Evolutionary conservation across 2,113 vertebrate species (phyloP), one percentile per base, ranked within the genome.

Genomic region (Xiphias gladius): DNA sequence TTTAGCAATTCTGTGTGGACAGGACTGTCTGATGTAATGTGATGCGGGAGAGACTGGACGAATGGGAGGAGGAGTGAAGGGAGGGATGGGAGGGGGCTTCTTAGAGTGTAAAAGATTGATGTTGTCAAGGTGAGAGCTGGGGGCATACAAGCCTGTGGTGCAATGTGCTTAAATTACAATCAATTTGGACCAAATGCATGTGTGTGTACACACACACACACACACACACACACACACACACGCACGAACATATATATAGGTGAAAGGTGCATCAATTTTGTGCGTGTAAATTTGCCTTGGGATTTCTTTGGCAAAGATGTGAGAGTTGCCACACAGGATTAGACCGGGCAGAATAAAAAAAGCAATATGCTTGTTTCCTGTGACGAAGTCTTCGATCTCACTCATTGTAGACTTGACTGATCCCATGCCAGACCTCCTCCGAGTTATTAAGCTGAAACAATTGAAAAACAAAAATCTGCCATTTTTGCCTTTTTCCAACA

Each of bases 91-190:
- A 7, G 30, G 48, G 6, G 30, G 32, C 35, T 52, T 64, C 30
- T 62, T 22, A 19, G 14, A n/a, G 35, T 70, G 59, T 61, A 10
- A 75, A 81, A 67, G 54, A 86, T 81, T 73, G 65, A 85, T 83
- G 55, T 54, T 37, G 65, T 83, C 61, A 78, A 83, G 80, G 76
- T 72, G 52, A 81, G 52, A 69, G 67, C 28, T 7, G n/a, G 46
- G 79, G 65, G 39, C 37, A 19, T 7, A 35, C 22, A 28, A 7
- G 46, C 39, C 48, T 62, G 71, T 68, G 70, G 7, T 73, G 80
- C 69, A 79, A 26, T 75, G 70, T 19, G 22, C 50, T 73, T 81
- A 30, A 76, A 80, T 80, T 68, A 48, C 52, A 70, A 85, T 90
- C 81, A 37, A 54, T 28, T 24, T 11, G 26, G n/a, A 50, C 52